phyloP scores from a whole-genome alignment of 2,113 vertebrate species.

The Cynoglossus semilaevis region DNA sequence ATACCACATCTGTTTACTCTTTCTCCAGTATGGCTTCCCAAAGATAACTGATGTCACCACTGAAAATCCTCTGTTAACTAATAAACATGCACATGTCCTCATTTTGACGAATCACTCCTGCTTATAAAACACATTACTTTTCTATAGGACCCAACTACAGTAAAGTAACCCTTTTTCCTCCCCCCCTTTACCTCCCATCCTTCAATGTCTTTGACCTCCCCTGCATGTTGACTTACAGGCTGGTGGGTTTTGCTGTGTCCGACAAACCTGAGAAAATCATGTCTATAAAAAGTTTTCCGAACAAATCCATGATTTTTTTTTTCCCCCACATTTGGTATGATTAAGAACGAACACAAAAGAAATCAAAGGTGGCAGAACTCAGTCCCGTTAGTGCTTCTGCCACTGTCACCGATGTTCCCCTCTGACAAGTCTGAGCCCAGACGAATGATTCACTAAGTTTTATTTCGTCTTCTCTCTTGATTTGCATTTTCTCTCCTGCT shows the following conservation, averaged over 20 bases:
- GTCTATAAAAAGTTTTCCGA: background rate
- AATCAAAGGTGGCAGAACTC: background rate
- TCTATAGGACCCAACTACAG: background rate
- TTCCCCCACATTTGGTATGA: background rate
- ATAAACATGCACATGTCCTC: slow-evolving; percentile 6
- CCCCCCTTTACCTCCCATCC: slow-evolving; percentile 11
- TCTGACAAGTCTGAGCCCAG: slow-evolving; percentile 11
- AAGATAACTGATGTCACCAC: slow-evolving; percentile 1
- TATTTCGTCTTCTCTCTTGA: slow-evolving; percentile 17
- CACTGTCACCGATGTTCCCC: background rate
- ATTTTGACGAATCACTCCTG: background rate
- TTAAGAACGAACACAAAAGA: background rate
- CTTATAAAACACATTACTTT: background rate
- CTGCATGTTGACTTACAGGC: slow-evolving; percentile 31
- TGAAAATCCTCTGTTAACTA: slow-evolving; percentile 17
- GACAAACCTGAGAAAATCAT: background rate
- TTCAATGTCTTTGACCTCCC: slow-evolving; percentile 3
- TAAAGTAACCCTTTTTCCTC: background rate
- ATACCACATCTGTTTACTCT: background rate
- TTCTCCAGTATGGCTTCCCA: slow-evolving; percentile 20
- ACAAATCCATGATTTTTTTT: background rate
- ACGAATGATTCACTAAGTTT: slow-evolving; percentile 30
- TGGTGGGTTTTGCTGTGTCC: too few relatives aligned
- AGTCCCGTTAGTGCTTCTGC: background rate
- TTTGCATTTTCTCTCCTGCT: slow-evolving; percentile 41